Evolutionary conservation across 2,113 vertebrate genomes (phyloP).

Genomic region (Bambusicola thoracicus): DNA sequence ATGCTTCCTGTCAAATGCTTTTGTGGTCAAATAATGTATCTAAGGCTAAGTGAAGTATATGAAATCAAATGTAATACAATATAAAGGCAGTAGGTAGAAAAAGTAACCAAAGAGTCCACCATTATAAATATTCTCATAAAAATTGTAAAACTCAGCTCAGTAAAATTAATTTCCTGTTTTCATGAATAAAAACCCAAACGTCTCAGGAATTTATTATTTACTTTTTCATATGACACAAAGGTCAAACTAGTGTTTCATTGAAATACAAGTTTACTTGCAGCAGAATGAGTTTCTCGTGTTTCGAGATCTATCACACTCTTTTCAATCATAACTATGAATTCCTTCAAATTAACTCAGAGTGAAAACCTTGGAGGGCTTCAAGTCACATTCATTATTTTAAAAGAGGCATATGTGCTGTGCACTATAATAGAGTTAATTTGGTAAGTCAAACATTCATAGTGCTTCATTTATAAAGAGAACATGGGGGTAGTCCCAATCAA

Average conservation of each 20-base stretch:
- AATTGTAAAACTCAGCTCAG: background rate
- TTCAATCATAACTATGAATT: background rate
- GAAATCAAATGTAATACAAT: slow-evolving; percentile 60
- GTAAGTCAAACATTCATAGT: background rate
- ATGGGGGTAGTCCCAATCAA: background rate
- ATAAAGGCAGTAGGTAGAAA: slow-evolving; percentile 21
- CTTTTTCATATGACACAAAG: background rate
- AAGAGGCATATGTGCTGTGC: background rate
- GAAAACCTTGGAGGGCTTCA: background rate
- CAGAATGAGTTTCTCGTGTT: slow-evolving; percentile 4
- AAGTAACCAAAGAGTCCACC: background rate
- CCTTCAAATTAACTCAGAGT: background rate
- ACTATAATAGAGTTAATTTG: accelerated
- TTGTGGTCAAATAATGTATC: slow-evolving; percentile 55
- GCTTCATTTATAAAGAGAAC: background rate
- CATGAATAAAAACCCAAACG: background rate
- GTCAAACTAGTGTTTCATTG: background rate
- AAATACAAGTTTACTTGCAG: background rate
- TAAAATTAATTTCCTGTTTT: background rate
- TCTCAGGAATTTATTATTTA: background rate
- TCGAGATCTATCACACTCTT: background rate
- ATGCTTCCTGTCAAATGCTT: slow-evolving; percentile 67
- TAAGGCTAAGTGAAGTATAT: slow-evolving; percentile 58
- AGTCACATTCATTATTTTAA: background rate
- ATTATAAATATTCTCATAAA: background rate